Percentiles rank a stretch among this genome's conserved stretches.
phyloP scores from a whole-genome alignment of 2,888 invertebrate genomes.

The Drosophila kanekoi region DNA sequence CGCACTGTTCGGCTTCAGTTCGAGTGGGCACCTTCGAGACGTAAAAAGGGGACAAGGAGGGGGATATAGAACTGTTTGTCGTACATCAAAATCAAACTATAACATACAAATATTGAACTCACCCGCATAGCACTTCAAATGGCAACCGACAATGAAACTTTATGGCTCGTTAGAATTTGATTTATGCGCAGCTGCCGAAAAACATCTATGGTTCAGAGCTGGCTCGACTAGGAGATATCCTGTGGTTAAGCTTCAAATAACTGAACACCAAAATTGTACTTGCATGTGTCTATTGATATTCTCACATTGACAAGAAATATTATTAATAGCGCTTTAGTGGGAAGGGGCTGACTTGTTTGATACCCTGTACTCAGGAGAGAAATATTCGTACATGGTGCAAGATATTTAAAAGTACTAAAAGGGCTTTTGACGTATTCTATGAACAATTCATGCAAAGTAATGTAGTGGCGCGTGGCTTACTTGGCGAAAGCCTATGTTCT shows the following conservation, averaged over 20 bases:
- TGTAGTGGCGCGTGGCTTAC: not conserved
- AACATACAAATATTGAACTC: conserved; percentile 71
- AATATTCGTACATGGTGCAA: too few species aligned
- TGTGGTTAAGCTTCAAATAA: not conserved
- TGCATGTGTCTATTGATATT: not conserved
- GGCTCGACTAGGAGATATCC: conserved; percentile 12
- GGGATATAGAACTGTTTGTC: conserved; percentile 63
- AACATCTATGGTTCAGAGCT: not conserved
- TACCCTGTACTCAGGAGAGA: not conserved
- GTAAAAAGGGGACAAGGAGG: too few species aligned
- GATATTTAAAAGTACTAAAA: too few species aligned
- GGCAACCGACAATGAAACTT: conserved; percentile 73
- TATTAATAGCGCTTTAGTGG: not conserved
- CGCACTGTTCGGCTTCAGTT: conserved; percentile 56
- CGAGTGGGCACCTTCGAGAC: conserved; percentile 64
- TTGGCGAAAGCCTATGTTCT: not conserved
- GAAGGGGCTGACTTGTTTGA: not conserved
- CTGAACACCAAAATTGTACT: too few species aligned
- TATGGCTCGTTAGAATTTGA: conserved; percentile 75
- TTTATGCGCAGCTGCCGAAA: conserved; percentile 62
- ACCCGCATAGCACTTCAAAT: conserved; percentile 46
- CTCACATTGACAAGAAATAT: too few species aligned
- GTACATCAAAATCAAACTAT: conserved; percentile 77
- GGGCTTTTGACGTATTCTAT: too few species aligned
- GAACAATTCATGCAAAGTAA: too few species aligned